phyloP scores from a whole-genome alignment of 2,113 vertebrate genomes.

The Rhinolophus ferrumequinum region DNA sequence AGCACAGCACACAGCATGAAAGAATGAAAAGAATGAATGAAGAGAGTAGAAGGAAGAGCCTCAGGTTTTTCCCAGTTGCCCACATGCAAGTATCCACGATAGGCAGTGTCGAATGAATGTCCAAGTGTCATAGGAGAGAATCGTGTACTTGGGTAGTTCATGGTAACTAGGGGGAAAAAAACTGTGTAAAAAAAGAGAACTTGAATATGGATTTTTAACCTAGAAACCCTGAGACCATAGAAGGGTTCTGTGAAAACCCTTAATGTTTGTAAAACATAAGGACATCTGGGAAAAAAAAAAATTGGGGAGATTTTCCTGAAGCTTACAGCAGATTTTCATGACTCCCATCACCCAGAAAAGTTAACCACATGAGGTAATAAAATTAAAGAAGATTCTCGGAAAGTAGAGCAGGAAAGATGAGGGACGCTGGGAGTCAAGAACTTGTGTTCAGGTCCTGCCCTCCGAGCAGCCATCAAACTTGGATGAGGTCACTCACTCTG shows the following conservation, averaged over 20 bases:
- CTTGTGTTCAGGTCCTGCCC: background rate
- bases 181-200: background rate
- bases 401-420: background rate
- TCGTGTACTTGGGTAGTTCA: background rate
- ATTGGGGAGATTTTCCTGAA: background rate
- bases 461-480: background rate
- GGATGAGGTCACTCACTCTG: background rate
- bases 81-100: background rate
- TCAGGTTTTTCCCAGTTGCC: background rate
- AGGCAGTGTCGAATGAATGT: background rate
- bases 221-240: background rate
- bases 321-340: slow-evolving; percentile 28
- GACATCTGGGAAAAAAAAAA: background rate
- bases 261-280: slow-evolving; percentile 40
- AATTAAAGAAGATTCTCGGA: background rate
- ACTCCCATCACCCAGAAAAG: background rate
- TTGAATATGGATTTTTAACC: slow-evolving; percentile 10
- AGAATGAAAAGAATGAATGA: slow-evolving; percentile 35
- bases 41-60: background rate
- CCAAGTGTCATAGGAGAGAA: background rate
- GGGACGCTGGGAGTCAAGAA: background rate
- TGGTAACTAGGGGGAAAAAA: background rate
- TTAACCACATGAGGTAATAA: slow-evolving; percentile 5
- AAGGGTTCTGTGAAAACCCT: background rate
- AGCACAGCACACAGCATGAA: slow-evolving; percentile 1